Percentiles rank a stretch among this genome's conserved stretches.
Evolutionary conservation across 1,140 invertebrate species (phyloP).

Genomic region (Ephestia elutella): DNA sequence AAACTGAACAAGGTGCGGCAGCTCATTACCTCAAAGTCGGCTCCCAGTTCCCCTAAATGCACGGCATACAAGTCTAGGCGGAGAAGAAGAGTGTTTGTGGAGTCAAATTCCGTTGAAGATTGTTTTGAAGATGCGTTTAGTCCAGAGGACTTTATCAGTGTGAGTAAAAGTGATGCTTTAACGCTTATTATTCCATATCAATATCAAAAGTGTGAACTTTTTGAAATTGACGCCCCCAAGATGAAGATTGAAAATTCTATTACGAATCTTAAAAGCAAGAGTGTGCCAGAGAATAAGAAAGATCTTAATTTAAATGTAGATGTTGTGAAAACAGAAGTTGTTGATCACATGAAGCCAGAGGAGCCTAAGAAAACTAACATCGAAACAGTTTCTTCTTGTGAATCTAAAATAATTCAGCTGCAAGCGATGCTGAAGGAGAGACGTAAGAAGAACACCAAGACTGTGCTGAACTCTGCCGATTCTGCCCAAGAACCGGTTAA

Average conservation of each 20-base stretch:
- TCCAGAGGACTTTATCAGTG: conserved; percentile 38
- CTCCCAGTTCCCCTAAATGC: conserved; percentile 15
- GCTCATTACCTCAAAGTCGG: conserved; percentile 28
- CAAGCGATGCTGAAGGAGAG: conserved; percentile 42
- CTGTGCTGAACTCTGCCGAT: conserved; percentile 6
- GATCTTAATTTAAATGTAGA: neutral
- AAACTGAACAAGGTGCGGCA: conserved; percentile 41
- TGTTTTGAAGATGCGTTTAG: conserved; percentile 52
- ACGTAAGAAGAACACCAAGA: conserved; percentile 21
- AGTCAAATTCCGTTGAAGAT: conserved; percentile 39
- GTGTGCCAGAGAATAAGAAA: neutral
- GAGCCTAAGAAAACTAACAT: neutral
- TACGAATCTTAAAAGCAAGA: neutral
- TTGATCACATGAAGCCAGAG: neutral
- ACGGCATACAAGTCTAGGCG: conserved; percentile 16
- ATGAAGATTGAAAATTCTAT: conserved; percentile 30
- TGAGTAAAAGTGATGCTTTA: conserved; percentile 31
- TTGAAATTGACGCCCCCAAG: conserved; percentile 30
- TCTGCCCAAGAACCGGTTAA: conserved; percentile 12
- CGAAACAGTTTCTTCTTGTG: conserved; percentile 36
- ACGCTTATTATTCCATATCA: conserved; percentile 38
- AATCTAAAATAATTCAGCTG: conserved; percentile 52
- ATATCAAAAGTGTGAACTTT: conserved; percentile 29
- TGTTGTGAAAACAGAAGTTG: neutral
- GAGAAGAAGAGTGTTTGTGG: conserved; percentile 37